Conservation (phyloP, 2,797 vertebrate species). For the Lagodon rhomboides region DNA sequence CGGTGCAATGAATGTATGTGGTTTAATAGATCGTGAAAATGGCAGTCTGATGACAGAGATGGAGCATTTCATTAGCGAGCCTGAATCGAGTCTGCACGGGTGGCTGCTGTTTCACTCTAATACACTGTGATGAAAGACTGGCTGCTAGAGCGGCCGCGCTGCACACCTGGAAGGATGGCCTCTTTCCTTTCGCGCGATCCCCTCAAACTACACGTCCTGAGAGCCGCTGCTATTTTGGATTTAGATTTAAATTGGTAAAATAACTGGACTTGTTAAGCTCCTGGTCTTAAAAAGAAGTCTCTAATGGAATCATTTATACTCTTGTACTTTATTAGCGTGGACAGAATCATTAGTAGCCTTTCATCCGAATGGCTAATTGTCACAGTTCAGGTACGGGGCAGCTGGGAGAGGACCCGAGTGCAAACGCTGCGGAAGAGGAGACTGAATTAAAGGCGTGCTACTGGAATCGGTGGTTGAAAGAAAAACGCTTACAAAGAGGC, state of each 20-base stretch:
- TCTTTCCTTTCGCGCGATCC: slow-evolving; percentile 48
- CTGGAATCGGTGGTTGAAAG: not conserved
- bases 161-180: slow-evolving; percentile 63
- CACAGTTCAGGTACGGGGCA: slow-evolving; percentile 12
- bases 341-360: slow-evolving; percentile 16
- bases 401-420: not conserved
- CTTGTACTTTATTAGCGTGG: not conserved
- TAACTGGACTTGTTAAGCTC: not conserved
- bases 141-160: slow-evolving; percentile 52
- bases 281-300: not conserved
- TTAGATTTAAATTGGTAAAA: slow-evolving; percentile 6
- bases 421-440: not conserved
- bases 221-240: slow-evolving; percentile 13
- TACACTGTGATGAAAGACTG: slow-evolving; percentile 59
- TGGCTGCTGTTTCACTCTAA: slow-evolving; percentile 57
- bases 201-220: slow-evolving; percentile 55
- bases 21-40: slow-evolving; percentile 81
- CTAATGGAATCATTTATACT: not conserved
- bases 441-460: slow-evolving; percentile 22
- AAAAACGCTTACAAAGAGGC: slow-evolving; percentile 1
- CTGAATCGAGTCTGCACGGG: slow-evolving; percentile 56
- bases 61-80: slow-evolving; percentile 79
- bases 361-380: slow-evolving; percentile 28
- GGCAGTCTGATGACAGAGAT: slow-evolving; percentile 77
- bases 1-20: slow-evolving; percentile 66